A percentile compares a stretch with the other conserved stretches of the same genome.
phyloP scores from a whole-genome alignment of 2,888 invertebrate genomes.

The Lepidochrysops patricia region DNA sequence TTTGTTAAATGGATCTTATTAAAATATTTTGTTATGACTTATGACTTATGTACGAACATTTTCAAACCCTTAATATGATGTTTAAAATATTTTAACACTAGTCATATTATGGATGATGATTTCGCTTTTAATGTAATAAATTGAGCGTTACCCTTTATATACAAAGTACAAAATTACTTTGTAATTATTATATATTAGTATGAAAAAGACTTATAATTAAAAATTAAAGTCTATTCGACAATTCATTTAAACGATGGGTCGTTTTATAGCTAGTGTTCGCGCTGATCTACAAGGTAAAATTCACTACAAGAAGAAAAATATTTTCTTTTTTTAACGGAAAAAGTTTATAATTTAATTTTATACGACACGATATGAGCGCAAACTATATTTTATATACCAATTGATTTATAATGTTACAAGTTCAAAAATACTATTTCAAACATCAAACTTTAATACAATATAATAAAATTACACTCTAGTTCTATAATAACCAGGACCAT shows the following conservation, averaged over 20 bases:
- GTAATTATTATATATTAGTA: background rate
- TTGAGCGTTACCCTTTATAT: constrained; percentile 5
- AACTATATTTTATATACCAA: background rate
- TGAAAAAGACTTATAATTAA: background rate
- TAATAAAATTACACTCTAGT: background rate
- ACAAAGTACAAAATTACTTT: constrained; percentile 1
- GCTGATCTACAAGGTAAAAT: too few relatives aligned
- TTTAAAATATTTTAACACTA: background rate
- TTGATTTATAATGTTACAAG: background rate
- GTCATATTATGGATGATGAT: background rate
- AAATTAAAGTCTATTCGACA: background rate
- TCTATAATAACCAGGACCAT: background rate
- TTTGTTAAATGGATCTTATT: background rate
- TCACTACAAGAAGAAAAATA: too few relatives aligned
- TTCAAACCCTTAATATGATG: too few relatives aligned
- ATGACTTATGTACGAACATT: too few relatives aligned
- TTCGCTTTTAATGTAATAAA: background rate
- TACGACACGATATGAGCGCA: background rate
- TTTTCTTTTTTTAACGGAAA: background rate
- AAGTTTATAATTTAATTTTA: background rate
- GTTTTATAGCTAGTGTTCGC: too few relatives aligned
- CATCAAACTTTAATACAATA: background rate
- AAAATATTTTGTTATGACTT: too few relatives aligned
- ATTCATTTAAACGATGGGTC: too few relatives aligned
- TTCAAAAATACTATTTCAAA: background rate